Base-by-base conservation (phyloP, 2,113 vertebrate genomes). In the Glaucomys volans region DNA sequence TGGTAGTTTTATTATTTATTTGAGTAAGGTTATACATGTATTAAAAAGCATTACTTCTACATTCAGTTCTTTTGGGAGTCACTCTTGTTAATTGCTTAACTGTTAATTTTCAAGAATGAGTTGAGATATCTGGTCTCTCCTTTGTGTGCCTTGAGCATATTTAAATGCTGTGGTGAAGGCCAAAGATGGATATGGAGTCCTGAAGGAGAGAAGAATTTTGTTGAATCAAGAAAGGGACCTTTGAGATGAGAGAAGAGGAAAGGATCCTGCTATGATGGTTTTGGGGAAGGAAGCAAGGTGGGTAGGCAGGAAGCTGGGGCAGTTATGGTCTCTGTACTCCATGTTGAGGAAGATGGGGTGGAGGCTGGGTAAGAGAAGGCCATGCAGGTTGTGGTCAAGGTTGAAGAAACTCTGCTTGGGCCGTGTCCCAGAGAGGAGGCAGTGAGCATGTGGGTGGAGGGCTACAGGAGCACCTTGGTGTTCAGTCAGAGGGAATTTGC, bases 1-100 rank as follows among this genome's bases (percentile, higher is more conserved):
- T 72, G 42, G 40, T 93, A 72, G 28, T 92, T 87, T 97, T 74
- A n/a, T 74, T 74, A 54, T 74, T 96, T 59, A 54, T 76, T 83
- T 96, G n/a, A 84, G 18, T 85, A 40, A 76, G 66, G 54, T 50
- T 74, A 24, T 2, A 13, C 3, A 44, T 79, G 16, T 93, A 20
- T 91, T 95, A 37, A 93, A 96, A 97, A 90, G n/a, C 52, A 64
- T 75, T 90, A 69, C 28, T 87, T 95, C 50, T 67, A 10, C 52
- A 62, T 77, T 86, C 42, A 72, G 62, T 95, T 90, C 26, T 95
- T 95, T 90, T 62, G 40, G 3, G 97, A 91, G 3, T 88, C 8
- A 79, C 6, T 96, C 18, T 17, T 11, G 9, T 89, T 91, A n/a
- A n/a, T n/a, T n/a, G n/a, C n/a, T n/a, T n/a, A n/a, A n/a, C n/a